phyloP scores from a whole-genome alignment of 2,797 vertebrate genomes.

The Cottoperca gobio region DNA sequence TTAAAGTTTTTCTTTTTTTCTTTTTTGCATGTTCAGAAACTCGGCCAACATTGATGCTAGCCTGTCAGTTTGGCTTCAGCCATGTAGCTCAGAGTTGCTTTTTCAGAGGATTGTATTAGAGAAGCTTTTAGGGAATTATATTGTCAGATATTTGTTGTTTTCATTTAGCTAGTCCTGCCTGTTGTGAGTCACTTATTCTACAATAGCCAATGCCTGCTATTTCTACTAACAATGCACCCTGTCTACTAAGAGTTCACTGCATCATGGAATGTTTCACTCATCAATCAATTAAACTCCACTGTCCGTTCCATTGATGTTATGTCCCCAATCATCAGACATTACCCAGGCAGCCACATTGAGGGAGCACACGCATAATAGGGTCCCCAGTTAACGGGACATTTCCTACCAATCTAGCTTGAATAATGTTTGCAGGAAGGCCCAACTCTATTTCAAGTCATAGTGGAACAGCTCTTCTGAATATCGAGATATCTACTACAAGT shows the following conservation, averaged over 20 bases:
- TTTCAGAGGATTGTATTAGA: conserved; percentile 7
- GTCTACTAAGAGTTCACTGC: conserved; percentile 46
- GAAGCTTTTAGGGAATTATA: neutral
- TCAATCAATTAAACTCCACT: conserved; percentile 66
- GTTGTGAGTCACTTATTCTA: neutral
- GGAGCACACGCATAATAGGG: neutral
- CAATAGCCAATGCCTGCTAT: conserved; percentile 6
- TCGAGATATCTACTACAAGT: no score
- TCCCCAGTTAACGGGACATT: conserved; percentile 24
- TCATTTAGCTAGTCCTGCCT: conserved; percentile 3
- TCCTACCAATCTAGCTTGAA: neutral
- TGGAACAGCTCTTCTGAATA: neutral
- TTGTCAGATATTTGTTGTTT: conserved; percentile 11
- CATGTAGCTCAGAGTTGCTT: neutral
- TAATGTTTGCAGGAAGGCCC: neutral
- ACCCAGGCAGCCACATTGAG: conserved; percentile 23
- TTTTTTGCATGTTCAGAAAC: conserved; percentile 41
- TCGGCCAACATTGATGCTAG: conserved; percentile 26
- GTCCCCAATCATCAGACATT: conserved; percentile 50
- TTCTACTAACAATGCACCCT: conserved; percentile 23
- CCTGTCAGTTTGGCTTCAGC: conserved; percentile 35
- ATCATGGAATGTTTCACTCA: conserved; percentile 75
- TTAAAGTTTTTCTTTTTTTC: no score
- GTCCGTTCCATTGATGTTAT: conserved; percentile 62
- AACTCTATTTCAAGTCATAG: neutral